Percentiles rank a stretch among this genome's conserved stretches.
Conservation (phyloP, 2,797 vertebrate species). For the Psittacula derbiana region DNA sequence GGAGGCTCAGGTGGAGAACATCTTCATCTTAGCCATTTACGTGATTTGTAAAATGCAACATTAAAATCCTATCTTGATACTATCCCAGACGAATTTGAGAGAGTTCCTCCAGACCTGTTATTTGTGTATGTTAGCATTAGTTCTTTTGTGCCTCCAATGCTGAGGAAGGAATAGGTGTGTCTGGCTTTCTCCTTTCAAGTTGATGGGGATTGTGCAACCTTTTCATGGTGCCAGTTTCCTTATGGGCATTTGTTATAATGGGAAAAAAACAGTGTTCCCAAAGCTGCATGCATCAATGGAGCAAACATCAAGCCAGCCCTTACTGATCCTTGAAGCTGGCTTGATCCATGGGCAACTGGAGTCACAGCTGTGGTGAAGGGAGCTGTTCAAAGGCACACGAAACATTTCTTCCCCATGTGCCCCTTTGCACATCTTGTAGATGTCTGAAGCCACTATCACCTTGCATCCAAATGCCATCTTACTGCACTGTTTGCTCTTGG, state of each 20-base stretch:
- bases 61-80: neutral
- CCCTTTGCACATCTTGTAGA: neutral
- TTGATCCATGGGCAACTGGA: neutral
- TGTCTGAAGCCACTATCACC: neutral
- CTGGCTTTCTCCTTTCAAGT: slow-evolving; percentile 61
- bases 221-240: slow-evolving; percentile 51
- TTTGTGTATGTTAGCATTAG: slow-evolving; percentile 27
- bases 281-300: neutral
- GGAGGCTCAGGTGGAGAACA: neutral
- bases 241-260: slow-evolving; percentile 43
- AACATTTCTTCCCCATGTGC: neutral
- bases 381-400: neutral
- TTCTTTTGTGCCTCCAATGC: slow-evolving; percentile 35
- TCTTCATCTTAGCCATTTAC: neutral
- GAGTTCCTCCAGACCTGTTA: slow-evolving; percentile 34
- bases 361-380: neutral
- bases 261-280: slow-evolving; percentile 5
- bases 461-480: neutral
- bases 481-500: neutral
- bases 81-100: slow-evolving; percentile 18
- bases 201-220: slow-evolving; percentile 29
- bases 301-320: neutral
- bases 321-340: neutral
- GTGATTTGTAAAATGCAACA: slow-evolving; percentile 11
- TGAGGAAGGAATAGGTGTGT: slow-evolving; percentile 60